Base-by-base conservation (phyloP, 2,797 vertebrate species). In the Syngnathus rostellatus region DNA sequence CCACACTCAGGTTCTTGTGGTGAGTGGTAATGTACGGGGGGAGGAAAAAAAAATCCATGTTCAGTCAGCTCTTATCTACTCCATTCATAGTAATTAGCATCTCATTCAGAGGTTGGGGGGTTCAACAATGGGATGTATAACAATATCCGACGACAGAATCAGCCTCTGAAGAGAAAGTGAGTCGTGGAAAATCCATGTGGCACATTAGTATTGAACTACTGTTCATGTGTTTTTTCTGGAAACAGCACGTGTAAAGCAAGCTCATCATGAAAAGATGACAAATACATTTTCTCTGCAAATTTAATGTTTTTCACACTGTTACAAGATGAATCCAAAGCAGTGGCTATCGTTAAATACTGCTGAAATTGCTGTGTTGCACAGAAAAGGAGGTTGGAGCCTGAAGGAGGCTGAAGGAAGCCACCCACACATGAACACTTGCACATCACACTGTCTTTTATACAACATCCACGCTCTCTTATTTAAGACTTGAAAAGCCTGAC, bases 1-100 rank as follows among this genome's bases (percentile, higher is more conserved):
- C 92, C 87, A 90, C 80, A 64, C 77, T 85, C 74, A 80, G 77
- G 74, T 74, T 85, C 88, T 89, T 89, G 85, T 88, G 87, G 84
- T 71, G 87, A 91, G 85, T 85, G 86, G 85, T 89, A 89, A 89
- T 84, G 86, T 85, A 81, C 8, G 41, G 41, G 41, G 43, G 43
- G 43, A 10, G 2, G 74, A 81, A 85, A 83, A 89, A 23, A 85
- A 58, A 82, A 83, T 85, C 86, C 87, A 83, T 79, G 66, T 68
- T 78, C 81, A 57, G 83, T 78, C 81, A 57, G 83, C 83, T 82
- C 74, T 86, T 79, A 43, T 62, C 60, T 43, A 14, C 23, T 62
- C 40, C 8, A 43, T 53, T 88, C 76, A 87, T 77, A 80, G 81
- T 86, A 84, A 89, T 89, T 88, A 89, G 77, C 73, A 76, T 14